A percentile compares a stretch with the other conserved stretches of the same genome.
phyloP scores from a whole-genome alignment of 2,888 invertebrate species.

The Ferrisia virgata region DNA sequence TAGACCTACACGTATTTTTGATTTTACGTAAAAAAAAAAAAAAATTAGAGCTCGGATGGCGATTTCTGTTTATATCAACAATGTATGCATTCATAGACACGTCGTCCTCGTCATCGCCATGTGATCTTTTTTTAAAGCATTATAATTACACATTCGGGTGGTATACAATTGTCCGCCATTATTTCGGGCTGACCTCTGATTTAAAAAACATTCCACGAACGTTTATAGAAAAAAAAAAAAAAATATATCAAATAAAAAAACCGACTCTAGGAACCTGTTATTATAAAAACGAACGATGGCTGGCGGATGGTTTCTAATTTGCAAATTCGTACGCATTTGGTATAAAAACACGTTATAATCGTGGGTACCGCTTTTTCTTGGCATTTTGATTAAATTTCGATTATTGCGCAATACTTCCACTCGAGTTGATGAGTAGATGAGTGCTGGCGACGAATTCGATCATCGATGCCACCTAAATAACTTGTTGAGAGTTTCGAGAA shows the following conservation, averaged over 20 bases:
- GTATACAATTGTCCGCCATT: not conserved
- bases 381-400: slow-evolving; percentile 11
- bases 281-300: not conserved
- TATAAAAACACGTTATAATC: not conserved
- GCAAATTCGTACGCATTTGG: not conserved
- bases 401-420: slow-evolving; percentile 7
- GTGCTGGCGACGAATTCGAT: too few species aligned
- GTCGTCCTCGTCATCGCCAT: not conserved
- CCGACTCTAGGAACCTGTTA: not conserved
- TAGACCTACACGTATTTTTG: too few species aligned
- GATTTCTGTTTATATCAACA: too few species aligned
- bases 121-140: not conserved
- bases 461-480: too few species aligned
- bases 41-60: too few species aligned
- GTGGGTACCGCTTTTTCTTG: not conserved
- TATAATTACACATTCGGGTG: not conserved
- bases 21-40: too few species aligned
- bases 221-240: not conserved
- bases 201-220: not conserved
- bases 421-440: not conserved
- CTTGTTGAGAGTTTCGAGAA: not conserved
- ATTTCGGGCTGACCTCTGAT: not conserved
- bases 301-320: not conserved
- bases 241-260: not conserved
- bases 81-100: not conserved